Conservation (phyloP, 1,140 invertebrate species). For the Bombus vancouverensis region DNA sequence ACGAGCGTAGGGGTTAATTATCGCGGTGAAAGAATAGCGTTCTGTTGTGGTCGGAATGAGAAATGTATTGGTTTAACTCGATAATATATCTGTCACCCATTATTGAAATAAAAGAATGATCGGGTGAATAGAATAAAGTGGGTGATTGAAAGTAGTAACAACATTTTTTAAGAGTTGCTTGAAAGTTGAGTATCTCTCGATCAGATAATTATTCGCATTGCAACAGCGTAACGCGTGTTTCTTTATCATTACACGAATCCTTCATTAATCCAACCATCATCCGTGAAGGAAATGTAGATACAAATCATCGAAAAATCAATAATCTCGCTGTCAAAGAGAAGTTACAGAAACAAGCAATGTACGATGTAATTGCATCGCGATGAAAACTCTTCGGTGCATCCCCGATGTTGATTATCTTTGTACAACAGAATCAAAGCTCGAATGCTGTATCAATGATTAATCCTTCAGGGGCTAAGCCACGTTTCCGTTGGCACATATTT, state of each 20-base stretch:
- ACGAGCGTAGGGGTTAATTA: neutral
- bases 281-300: neutral
- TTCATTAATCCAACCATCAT: neutral
- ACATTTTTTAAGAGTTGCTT: neutral
- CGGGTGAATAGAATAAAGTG: neutral
- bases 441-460: neutral
- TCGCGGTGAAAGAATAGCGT: no score
- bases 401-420: neutral
- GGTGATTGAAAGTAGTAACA: neutral
- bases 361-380: neutral
- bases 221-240: neutral
- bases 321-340: neutral
- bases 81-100: no score
- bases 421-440: constrained; percentile 5
- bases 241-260: neutral
- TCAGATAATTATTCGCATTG: neutral
- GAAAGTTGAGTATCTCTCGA: neutral
- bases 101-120: no score
- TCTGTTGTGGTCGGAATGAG: neutral
- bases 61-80: neutral
- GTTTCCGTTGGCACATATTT: neutral
- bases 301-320: neutral
- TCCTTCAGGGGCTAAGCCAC: neutral
- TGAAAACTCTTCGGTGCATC: neutral
- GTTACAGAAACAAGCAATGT: no score